These are phyloP conservation scores for Caenorhabditis zanzibari DNA, from an alignment of 2,888 invertebrate species.

Conservation along the genomic window DNA sequence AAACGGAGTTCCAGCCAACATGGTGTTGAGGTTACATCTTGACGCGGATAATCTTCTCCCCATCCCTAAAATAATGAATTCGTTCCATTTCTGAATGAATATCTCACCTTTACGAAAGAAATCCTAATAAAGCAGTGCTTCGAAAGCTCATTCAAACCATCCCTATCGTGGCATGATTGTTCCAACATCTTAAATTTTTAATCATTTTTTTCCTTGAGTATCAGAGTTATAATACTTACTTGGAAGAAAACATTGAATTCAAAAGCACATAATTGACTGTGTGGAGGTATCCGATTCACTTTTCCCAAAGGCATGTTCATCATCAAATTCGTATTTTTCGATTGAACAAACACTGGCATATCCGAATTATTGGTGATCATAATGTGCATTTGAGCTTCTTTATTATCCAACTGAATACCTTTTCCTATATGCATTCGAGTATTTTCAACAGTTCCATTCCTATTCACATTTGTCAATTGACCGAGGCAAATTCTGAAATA, in stretches of 20 bases:
- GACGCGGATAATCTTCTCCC: slow-evolving; percentile 99
- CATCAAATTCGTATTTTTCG: slow-evolving; percentile 76
- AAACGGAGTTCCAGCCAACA: slow-evolving; percentile 99
- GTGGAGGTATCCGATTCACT: slow-evolving; percentile 57
- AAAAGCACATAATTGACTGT: slow-evolving; percentile 43
- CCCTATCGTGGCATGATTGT: slow-evolving; percentile 90
- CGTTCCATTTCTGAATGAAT: neutral
- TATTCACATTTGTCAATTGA: slow-evolving; percentile 97
- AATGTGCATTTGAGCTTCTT: slow-evolving; percentile 42
- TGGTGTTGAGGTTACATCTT: slow-evolving; percentile 98
- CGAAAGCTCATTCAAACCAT: slow-evolving; percentile 98
- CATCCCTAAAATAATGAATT: slow-evolving; percentile 87
- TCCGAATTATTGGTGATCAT: slow-evolving; percentile 63
- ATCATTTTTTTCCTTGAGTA: neutral
- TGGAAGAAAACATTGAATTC: slow-evolving; percentile 58
- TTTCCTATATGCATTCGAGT: slow-evolving; percentile 98
- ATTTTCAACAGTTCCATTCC: slow-evolving; percentile 99
- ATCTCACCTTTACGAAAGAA: slow-evolving; percentile 91
- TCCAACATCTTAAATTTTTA: slow-evolving; percentile 59
- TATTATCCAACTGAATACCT: slow-evolving; percentile 85
- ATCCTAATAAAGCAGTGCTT: slow-evolving; percentile 99
- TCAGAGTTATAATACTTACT: slow-evolving; percentile 5
- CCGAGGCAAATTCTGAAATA: slow-evolving; percentile 93
- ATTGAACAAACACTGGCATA: slow-evolving; percentile 91
- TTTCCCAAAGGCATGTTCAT: slow-evolving; percentile 51